These are phyloP conservation scores for Ctenosaura bakeri DNA, from an alignment of 2,797 vertebrate species.

Conservation along the genomic window DNA sequence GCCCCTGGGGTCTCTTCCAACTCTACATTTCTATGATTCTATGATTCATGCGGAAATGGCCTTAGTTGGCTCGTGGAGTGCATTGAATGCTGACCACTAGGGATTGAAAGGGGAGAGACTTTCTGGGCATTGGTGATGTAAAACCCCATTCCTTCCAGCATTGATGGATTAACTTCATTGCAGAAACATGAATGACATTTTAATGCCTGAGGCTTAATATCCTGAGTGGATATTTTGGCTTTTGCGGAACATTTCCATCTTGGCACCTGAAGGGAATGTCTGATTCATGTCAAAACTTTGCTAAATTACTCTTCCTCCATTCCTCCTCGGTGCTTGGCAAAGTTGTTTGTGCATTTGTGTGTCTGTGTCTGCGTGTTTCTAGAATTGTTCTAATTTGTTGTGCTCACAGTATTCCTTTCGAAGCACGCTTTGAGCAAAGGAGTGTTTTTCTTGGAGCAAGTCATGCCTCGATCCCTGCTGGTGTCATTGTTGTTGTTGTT, in stretches of 20 bases:
- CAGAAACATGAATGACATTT: constrained; percentile 33
- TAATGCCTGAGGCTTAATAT: constrained; percentile 17
- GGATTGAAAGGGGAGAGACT: background rate
- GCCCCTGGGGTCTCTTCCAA: too few species aligned
- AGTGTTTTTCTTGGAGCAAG: too few species aligned
- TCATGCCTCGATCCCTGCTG: too few species aligned
- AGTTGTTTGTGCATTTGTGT: too few species aligned
- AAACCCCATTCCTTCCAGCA: background rate
- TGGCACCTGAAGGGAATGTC: background rate
- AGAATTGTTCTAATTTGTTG: too few species aligned
- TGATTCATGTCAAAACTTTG: background rate
- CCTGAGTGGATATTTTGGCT: constrained; percentile 30
- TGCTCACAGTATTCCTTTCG: too few species aligned
- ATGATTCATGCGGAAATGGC: too few species aligned
- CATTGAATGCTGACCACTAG: background rate
- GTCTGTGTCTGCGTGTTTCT: too few species aligned
- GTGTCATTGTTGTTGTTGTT: too few species aligned
- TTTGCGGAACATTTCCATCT: background rate
- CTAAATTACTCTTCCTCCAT: background rate
- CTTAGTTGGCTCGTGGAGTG: background rate
- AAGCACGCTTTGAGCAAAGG: too few species aligned
- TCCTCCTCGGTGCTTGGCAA: background rate
- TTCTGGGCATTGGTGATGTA: background rate
- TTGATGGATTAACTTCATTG: constrained; percentile 21
- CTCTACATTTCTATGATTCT: too few species aligned